These are phyloP conservation scores for Harpagifer antarcticus DNA, from an alignment of 2,797 vertebrate species.

Conservation along the genomic window DNA sequence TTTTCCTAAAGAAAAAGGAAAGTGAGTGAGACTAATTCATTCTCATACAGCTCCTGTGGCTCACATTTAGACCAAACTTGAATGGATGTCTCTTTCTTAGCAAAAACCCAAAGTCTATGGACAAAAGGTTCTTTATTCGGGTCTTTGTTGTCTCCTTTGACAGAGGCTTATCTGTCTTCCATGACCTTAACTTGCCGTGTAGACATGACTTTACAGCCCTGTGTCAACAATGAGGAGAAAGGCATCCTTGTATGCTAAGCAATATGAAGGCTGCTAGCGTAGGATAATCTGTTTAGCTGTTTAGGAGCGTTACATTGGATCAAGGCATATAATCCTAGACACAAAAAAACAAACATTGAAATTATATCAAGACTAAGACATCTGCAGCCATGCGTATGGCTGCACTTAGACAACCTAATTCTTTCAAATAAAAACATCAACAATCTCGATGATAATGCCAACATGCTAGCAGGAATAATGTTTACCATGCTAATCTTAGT, in stretches of 20 bases:
- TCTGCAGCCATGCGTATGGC: not conserved
- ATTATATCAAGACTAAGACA: slow-evolving; percentile 4
- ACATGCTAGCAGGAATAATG: not conserved
- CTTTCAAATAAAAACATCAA: not conserved
- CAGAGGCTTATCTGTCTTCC: slow-evolving; percentile 76
- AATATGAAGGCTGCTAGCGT: slow-evolving; percentile 20
- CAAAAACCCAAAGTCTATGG: slow-evolving; percentile 46
- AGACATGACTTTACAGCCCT: slow-evolving; percentile 77
- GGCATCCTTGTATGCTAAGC: slow-evolving; percentile 46
- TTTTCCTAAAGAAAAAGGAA: slow-evolving; percentile 24
- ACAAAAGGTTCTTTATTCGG: slow-evolving; percentile 81
- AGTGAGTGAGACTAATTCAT: slow-evolving; percentile 28
- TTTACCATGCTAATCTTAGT: not conserved
- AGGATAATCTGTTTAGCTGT: slow-evolving; percentile 21
- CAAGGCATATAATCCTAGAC: slow-evolving; percentile 10
- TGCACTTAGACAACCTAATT: not conserved
- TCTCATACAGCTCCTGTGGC: slow-evolving; percentile 26
- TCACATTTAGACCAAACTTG: slow-evolving; percentile 36
- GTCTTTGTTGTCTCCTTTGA: slow-evolving; percentile 72
- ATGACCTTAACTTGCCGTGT: slow-evolving; percentile 79
- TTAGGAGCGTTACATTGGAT: slow-evolving; percentile 19
- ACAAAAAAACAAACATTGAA: slow-evolving; percentile 16
- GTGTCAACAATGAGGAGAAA: slow-evolving; percentile 76
- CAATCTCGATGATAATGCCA: not conserved
- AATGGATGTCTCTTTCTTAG: slow-evolving; percentile 47